These are phyloP conservation scores for Frankliniella fusca DNA, from an alignment of 2,888 invertebrate genomes.

Conservation along the genomic window DNA sequence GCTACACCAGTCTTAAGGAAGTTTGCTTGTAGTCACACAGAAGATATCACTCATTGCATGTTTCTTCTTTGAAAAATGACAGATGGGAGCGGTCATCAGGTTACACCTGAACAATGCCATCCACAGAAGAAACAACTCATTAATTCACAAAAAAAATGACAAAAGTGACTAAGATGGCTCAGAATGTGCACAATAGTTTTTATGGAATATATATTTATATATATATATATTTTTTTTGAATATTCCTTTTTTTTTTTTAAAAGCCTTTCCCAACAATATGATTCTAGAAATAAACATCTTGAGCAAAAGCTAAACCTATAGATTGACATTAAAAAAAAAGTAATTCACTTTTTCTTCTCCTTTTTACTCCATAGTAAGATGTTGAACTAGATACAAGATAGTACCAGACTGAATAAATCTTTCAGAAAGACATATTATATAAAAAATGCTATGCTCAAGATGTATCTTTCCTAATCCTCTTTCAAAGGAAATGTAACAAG, in stretches of 20 bases:
- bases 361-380: not conserved
- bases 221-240: not conserved
- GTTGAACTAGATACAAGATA: not conserved
- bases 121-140: conserved; percentile 21
- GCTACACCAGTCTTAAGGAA: not conserved
- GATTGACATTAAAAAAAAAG: no score
- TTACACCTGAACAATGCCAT: conserved; percentile 26
- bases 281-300: not conserved
- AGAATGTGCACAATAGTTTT: not conserved
- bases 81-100: conserved; percentile 17
- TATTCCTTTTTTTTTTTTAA: not conserved
- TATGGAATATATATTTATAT: not conserved
- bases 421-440: not conserved
- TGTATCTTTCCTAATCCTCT: not conserved
- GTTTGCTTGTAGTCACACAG: not conserved
- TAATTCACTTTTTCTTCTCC: not conserved
- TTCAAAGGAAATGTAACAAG: not conserved
- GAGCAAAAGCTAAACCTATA: not conserved
- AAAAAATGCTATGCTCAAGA: not conserved
- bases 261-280: not conserved
- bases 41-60: not conserved
- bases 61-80: conserved; percentile 9
- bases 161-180: not conserved
- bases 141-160: not conserved
- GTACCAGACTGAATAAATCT: not conserved